Evolutionary conservation across 2,113 vertebrate species (phyloP).

Genomic region (Platysternon megacephalum): DNA sequence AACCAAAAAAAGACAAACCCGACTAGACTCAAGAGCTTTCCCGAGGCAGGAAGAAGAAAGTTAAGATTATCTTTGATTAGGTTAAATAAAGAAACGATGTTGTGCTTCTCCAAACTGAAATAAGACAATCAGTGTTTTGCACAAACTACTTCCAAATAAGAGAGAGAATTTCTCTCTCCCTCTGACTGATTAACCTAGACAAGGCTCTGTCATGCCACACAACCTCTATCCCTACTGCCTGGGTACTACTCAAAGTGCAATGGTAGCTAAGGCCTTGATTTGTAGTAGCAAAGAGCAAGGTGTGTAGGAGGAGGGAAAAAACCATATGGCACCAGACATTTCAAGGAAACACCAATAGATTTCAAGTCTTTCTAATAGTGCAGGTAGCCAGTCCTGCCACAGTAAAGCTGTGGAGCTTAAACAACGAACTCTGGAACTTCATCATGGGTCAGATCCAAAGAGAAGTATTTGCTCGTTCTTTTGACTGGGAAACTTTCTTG

Average conservation of each 20-base stretch:
- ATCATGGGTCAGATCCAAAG: slow-evolving; percentile 93
- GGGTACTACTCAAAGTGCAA: slow-evolving; percentile 39
- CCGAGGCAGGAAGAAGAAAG: neutral
- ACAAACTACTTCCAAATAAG: neutral
- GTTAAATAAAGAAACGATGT: neutral
- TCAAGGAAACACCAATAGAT: slow-evolving; percentile 2
- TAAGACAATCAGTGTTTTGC: neutral
- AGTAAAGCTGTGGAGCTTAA: slow-evolving; percentile 62
- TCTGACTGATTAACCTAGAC: neutral
- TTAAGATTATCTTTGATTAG: neutral
- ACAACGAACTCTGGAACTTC: slow-evolving; percentile 98
- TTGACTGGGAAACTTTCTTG: slow-evolving; percentile 89
- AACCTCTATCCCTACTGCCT: neutral
- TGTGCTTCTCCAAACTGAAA: neutral
- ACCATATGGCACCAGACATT: slow-evolving; percentile 40
- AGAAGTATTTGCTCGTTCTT: slow-evolving; percentile 98
- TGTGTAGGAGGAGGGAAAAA: slow-evolving; percentile 7
- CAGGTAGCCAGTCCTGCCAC: neutral
- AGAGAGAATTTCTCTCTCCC: neutral
- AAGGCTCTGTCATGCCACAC: neutral
- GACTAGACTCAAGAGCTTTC: neutral
- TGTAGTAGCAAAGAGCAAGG: slow-evolving; percentile 50
- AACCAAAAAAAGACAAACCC: neutral
- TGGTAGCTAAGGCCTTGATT: slow-evolving; percentile 38
- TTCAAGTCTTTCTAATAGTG: neutral